Base-by-base conservation (phyloP, 2,888 invertebrate genomes). In the Drosophila histrio region DNA sequence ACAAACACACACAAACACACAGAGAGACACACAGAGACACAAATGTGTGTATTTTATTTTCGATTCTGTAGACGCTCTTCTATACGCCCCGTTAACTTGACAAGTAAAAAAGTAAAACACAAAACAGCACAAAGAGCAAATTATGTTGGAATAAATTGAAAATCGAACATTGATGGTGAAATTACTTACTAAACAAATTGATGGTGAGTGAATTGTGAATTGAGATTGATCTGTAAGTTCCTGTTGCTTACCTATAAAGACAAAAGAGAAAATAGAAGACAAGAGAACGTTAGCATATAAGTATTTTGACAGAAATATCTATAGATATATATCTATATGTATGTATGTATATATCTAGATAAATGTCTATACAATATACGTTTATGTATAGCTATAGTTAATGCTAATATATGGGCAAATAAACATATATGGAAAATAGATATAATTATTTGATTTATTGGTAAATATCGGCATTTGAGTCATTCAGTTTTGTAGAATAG, bases 51-150 rank as follows among this genome's bases (percentile, higher is more conserved):
- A 32, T 59, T 63, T 83, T 65, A 77, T 83, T 77, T 86, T 77
- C 64, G 41, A 74, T 70, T 57, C 26, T 53, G 8, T 71, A 62
- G 67, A 71, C 72, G 72, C 89, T 83, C 79, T 78, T 66, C 75
- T 56, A 49, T 61, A 32, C 76, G 60, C 15, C 52, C 26, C 54
- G 71, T 68, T 63, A 54, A 72, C 62, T 57, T 68, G 44, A 57
- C 58, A 43, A 61, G 62, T 46, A 52, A 65, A 58, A 54, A 17
- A 28, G 15, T 19, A 44, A 60, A 60, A 68, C 9, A 72, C 22
- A 56, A 68, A 36, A 15, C 34, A 72, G 63, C 41, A 46, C 22
- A 41, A 47, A 47, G 61, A 64, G 66, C 50, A 58, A 46, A 61
- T 53, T 24, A 46, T 58, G 43, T 49, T 60, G 46, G 30, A 46